Evolutionary conservation across 2,797 vertebrate genomes (phyloP).

Genomic region (Malurus leucopterus): DNA sequence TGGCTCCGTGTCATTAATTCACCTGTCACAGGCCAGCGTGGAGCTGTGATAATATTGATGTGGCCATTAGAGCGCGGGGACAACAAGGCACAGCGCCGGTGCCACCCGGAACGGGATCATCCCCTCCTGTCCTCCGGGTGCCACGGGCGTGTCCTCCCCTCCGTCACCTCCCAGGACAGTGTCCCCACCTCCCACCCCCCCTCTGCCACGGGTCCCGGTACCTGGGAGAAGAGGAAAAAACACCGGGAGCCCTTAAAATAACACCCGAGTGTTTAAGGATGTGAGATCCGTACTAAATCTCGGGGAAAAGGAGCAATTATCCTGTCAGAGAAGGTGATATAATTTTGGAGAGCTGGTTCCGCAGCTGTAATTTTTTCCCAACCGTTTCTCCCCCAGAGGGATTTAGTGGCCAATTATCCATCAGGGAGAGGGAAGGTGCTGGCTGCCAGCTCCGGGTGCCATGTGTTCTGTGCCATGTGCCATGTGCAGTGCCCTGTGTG

Average conservation of each 20-base stretch:
- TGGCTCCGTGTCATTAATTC: neutral
- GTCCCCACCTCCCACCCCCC: neutral
- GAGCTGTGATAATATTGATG: conserved; percentile 29
- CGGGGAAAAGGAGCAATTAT: conserved; percentile 74
- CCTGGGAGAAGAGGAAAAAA: neutral
- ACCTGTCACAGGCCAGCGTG: conserved; percentile 31
- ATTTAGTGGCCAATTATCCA: conserved; percentile 69
- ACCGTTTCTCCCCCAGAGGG: conserved; percentile 12
- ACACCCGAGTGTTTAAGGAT: conserved; percentile 59
- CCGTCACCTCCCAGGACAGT: accelerated
- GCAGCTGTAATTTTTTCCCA: conserved; percentile 63
- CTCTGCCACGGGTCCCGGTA: neutral
- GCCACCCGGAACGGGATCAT: neutral
- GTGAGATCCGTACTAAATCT: conserved; percentile 69
- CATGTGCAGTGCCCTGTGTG: accelerated
- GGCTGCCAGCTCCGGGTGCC: neutral
- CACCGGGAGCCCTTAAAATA: conserved; percentile 63
- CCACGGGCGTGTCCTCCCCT: neutral
- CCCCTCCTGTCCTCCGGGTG: neutral
- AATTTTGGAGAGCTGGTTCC: conserved; percentile 72
- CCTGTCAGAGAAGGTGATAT: conserved; percentile 72
- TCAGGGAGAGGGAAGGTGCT: conserved; percentile 29
- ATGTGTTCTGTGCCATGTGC: neutral
- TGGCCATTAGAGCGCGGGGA: conserved; percentile 14
- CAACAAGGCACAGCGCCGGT: neutral